Base-by-base conservation (phyloP, 2,113 vertebrate species). In the Notarius quadriscutis region DNA sequence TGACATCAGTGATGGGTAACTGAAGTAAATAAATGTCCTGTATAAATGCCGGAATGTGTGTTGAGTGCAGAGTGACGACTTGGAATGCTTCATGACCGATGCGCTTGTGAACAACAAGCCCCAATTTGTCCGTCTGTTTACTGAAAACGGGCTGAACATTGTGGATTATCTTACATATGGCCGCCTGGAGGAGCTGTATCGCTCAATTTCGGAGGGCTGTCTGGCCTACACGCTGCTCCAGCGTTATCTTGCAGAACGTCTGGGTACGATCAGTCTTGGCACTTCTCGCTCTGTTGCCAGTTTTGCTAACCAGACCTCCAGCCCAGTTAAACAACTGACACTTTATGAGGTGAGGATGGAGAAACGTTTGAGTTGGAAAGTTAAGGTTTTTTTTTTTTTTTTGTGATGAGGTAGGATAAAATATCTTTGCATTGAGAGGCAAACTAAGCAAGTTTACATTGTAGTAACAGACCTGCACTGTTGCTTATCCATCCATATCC, bases 41-140 rank as follows among this genome's bases (percentile, higher is more conserved):
- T 11, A 48, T 48, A 27, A 69, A 79, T 34, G 4, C 2, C 57
- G 7, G 7, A 10, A 58, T 80, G 14, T 88, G 9, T 90, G 14
- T 20, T 74, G 12, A 8, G 18, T 20, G 62, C 86, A 96, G 96
- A 93, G 94, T 72, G 85, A 92, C 0, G 96, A 97, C 87, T 89
- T 98, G 88, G 94, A 96, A 85, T 95, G 95, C 48, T 96, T 96
- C 10, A 96, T 98, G 95, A 95, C 95, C 0, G 96, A 97, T 0
- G 97, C 97, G 1, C 91, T 98, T 84, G 87, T 97, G 78, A 97
- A 96, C 0, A 90, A 98, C 93, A 96, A 96, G 85, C 96, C 97
- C 0, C 95, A 96, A 74, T 97, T 98, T 67, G 96, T 98, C 41
- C 96, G 96, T 20, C 94, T 97, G 78, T 97, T 98, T 88, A 95